Conservation (phyloP, 2,113 vertebrate species). For the Heloderma charlesbogerti region DNA sequence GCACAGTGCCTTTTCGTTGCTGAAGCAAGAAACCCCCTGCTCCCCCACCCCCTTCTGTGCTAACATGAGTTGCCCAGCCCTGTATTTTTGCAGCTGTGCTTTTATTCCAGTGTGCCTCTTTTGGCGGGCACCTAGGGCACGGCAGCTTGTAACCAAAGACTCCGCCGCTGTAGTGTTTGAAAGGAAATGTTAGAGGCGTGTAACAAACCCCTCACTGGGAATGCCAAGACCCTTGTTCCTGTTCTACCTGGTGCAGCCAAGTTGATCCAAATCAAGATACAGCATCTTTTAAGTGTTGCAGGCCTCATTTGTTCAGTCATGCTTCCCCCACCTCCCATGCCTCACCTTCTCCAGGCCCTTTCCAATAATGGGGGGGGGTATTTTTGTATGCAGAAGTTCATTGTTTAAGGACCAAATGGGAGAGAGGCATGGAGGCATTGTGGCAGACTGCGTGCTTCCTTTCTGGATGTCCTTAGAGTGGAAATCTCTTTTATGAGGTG, state of each 20-base stretch:
- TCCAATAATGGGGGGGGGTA: background rate
- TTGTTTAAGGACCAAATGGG: background rate
- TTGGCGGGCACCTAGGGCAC: constrained; percentile 46
- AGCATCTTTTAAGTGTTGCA: background rate
- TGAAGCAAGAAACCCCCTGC: constrained; percentile 41
- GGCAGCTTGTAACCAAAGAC: constrained; percentile 44
- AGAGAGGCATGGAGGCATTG: background rate
- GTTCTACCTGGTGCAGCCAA: constrained; percentile 38
- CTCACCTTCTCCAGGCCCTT: background rate
- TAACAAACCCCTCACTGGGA: constrained; percentile 54
- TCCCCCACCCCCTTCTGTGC: constrained; percentile 44
- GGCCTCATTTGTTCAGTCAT: background rate
- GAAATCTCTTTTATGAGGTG: constrained; percentile 30
- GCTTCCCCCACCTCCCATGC: too few relatives aligned
- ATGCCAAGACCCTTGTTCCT: constrained; percentile 51
- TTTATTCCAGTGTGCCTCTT: constrained; percentile 27
- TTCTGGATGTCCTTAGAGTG: background rate
- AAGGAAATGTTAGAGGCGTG: constrained; percentile 49
- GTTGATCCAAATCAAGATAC: constrained; percentile 26
- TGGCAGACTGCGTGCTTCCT: constrained; percentile 7
- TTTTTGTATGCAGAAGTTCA: background rate
- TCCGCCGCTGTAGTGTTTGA: constrained; percentile 59
- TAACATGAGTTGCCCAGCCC: constrained; percentile 50
- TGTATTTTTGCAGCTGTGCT: constrained; percentile 47
- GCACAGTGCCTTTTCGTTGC: constrained; percentile 36